These are phyloP conservation scores for Apoderus coryli DNA, from an alignment of 2,888 invertebrate genomes.

Conservation along the genomic window DNA sequence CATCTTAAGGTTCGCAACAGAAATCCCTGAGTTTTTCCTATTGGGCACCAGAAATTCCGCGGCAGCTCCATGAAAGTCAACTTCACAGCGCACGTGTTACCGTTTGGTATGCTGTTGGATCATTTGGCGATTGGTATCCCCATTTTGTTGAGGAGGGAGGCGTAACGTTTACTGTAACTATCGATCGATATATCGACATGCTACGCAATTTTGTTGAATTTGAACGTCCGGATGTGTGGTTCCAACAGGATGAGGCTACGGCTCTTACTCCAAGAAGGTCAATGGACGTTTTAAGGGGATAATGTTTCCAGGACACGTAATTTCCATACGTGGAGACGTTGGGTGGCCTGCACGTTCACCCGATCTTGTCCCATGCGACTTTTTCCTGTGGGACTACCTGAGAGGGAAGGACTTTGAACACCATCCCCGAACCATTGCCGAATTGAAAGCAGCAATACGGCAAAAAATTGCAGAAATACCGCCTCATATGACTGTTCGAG, in stretches of 20 bases:
- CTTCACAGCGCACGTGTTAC: constrained; percentile 14
- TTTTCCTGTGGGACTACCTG: constrained; percentile 14
- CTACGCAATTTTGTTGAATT: constrained; percentile 6
- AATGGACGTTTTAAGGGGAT: constrained; percentile 13
- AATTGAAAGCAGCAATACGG: constrained; percentile 14
- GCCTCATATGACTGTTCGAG: too few relatives aligned
- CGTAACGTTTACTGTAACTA: constrained; percentile 10
- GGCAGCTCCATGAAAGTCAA: constrained; percentile 14
- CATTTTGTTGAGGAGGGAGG: constrained; percentile 12
- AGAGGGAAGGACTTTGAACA: constrained; percentile 13
- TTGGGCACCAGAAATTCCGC: constrained; percentile 9
- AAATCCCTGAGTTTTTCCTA: constrained; percentile 7
- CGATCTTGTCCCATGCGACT: constrained; percentile 13
- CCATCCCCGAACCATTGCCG: constrained; percentile 12
- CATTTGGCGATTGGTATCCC: constrained; percentile 12
- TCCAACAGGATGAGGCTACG: constrained; percentile 13
- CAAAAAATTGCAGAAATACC: constrained; percentile 13
- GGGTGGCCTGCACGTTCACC: constrained; percentile 12
- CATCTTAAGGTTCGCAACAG: too few relatives aligned
- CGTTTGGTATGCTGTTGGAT: constrained; percentile 13
- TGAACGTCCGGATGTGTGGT: constrained; percentile 10
- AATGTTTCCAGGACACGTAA: constrained; percentile 13
- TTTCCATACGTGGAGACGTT: constrained; percentile 12
- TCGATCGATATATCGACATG: constrained; percentile 9
- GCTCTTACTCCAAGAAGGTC: constrained; percentile 9